Base-by-base conservation (phyloP, 2,113 vertebrate species). In the Gobio gobio region DNA sequence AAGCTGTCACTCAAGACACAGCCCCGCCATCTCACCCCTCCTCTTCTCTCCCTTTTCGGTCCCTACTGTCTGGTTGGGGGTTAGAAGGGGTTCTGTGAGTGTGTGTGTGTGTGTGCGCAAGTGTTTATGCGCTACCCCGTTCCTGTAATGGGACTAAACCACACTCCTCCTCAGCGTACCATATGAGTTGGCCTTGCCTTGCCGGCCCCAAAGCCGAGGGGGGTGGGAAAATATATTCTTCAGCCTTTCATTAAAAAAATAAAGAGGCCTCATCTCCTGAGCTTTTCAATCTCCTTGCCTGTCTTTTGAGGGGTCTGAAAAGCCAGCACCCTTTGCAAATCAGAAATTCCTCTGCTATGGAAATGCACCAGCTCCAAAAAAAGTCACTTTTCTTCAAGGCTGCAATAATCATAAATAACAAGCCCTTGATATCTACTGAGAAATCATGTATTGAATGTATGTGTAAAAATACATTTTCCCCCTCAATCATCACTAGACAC, bases 201-300 rank as follows among this genome's bases (percentile, higher is more conserved):
- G 16, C 74, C 45, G 3, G 74, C 73, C 49, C 63, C 51, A 29
- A 75, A 77, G 58, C 26, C 10, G 81, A 80, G 36, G 82, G 75
- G 93, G 95, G 93, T 93, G 93, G 59, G 47, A 95, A 95, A 95
- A 96, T 95, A 96, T 95, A 96, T 96, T 96, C 94, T 96, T 95
- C 95, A 95, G 95, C 92, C 95, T 97, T 97, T 96, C 95, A 96
- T 96, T 96, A 95, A 96, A 95, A 95, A 96, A 95, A 94, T 95
- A 94, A 95, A 96, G 94, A 95, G 93, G 91, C 95, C 92, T 96
- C 93, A 95, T 97, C 95, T 96, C 95, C 91, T 92, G 94, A 94
- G 92, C 95, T 96, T 96, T 96, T 96, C 94, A 94, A 92, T 96
- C 93, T 96, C 93, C 93, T 91, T 93, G 90, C 88, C 93, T 91